Evolutionary conservation across 2,888 invertebrate species (phyloP).

Genomic region (Andricus curvator): DNA sequence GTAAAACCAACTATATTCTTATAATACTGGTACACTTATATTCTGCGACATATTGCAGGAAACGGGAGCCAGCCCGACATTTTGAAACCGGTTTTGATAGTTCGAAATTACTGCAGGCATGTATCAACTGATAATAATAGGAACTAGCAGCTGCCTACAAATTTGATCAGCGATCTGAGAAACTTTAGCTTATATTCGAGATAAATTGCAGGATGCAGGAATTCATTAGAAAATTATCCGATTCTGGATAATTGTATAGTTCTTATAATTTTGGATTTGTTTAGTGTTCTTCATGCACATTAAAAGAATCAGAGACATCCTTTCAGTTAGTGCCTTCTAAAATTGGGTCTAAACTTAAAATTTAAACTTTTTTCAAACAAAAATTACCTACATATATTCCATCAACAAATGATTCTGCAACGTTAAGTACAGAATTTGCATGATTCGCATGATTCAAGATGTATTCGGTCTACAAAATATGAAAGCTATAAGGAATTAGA

Average conservation of each 20-base stretch:
- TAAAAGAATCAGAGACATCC: neutral
- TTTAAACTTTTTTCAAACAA: too few species aligned
- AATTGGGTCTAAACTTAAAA: too few species aligned
- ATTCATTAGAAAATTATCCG: slow-evolving; percentile 23
- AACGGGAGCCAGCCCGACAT: slow-evolving; percentile 53
- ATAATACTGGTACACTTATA: neutral
- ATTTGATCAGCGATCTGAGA: slow-evolving; percentile 8
- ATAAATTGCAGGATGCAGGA: slow-evolving; percentile 18
- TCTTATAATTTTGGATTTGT: neutral
- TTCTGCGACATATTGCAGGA: slow-evolving; percentile 43
- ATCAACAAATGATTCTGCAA: too few species aligned
- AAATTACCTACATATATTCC: too few species aligned
- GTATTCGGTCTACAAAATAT: too few species aligned
- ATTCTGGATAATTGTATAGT: slow-evolving; percentile 21
- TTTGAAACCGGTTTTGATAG: slow-evolving; percentile 62
- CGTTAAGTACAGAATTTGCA: too few species aligned
- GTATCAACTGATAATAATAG: slow-evolving; percentile 28
- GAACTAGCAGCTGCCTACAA: slow-evolving; percentile 23
- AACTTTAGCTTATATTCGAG: neutral
- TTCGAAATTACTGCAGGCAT: slow-evolving; percentile 56
- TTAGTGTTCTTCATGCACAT: neutral
- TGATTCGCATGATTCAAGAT: too few species aligned
- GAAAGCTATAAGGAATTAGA: too few species aligned
- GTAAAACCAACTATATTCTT: neutral
- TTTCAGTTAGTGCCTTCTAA: neutral